Base-by-base conservation (phyloP, 2,113 vertebrate genomes). In the Periophthalmus modestus region DNA sequence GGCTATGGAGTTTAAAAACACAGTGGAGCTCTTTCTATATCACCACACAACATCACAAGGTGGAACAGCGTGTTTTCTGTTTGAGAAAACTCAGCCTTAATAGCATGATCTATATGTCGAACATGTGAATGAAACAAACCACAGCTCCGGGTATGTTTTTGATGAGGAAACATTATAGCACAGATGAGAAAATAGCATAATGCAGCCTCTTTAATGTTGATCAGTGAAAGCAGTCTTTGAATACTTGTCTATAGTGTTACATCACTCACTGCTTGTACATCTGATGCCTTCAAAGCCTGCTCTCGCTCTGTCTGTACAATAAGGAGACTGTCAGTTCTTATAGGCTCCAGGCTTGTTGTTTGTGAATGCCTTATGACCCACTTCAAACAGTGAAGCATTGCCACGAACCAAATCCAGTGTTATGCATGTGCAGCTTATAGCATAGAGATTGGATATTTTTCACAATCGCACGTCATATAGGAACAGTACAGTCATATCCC, bases 241-340 rank as follows among this genome's bases (percentile, higher is more conserved):
- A 83, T 54, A 23, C 52, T 0, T n/a, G 65, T 73, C 55, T 73
- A 52, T 59, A 54, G 73, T 0, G 43, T 82, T 85, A 66, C 84
- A 86, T 85, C 76, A 84, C 68, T 54, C 71, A 11, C 63, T 69
- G 69, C 82, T 65, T 75, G 73, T 84, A 68, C 67, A 82, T 90
- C 78, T 83, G 36, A 67, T 59, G 73, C 79, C 77, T 82, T 90
- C 74, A 85, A 86, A 89, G 79, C 71, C 72, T 66, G 78, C 68
- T 85, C 85, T 84, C 77, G 79, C 54, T 52, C 81, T 65, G 72
- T 82, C 24, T 50, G 16, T 13, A 71, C 46, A 79, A 72, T 50
- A 78, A 48, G 63, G 73, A 80, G 72, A 47, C 59, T 76, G 80
- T 83, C 76, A 77, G 82, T 57, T 85, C 6, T 81, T 43, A 71